Conservation (phyloP, 2,888 invertebrate genomes). For the Atrina japonica region DNA sequence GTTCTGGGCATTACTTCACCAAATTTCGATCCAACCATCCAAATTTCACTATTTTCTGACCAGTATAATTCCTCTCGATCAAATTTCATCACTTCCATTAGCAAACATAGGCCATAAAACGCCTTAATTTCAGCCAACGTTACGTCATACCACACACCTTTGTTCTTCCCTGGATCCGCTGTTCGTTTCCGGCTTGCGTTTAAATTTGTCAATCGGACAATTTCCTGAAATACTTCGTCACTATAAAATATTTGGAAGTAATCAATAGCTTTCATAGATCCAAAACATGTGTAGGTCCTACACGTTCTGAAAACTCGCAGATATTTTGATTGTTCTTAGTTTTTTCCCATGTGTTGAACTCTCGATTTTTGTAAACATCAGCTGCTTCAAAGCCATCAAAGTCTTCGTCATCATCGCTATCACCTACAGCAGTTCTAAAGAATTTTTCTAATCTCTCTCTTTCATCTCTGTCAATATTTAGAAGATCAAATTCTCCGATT, state of each 20-base stretch:
- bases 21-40: conserved; percentile 19
- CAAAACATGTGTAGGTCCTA: background rate
- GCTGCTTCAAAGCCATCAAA: background rate
- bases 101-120: conserved; percentile 1
- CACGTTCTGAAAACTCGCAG: background rate
- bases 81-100: conserved; percentile 20
- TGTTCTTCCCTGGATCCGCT: background rate
- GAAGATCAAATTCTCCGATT: conserved; percentile 10
- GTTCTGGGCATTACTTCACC: conserved; percentile 22
- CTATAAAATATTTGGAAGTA: conserved; percentile 12
- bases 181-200: background rate
- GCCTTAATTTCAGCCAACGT: conserved; percentile 15
- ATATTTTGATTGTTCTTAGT: background rate
- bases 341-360: too few relatives aligned
- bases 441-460: conserved; percentile 1
- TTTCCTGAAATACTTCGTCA: background rate
- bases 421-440: background rate
- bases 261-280: background rate
- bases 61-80: conserved; percentile 29
- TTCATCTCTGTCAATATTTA: conserved; percentile 2
- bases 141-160: conserved; percentile 6
- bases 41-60: conserved; percentile 3
- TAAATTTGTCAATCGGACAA: conserved; percentile 8
- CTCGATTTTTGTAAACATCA: background rate
- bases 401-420: conserved; percentile 2